Evolutionary conservation across 2,113 vertebrate genomes (phyloP), one percentile per base, ranked within the genome.

Genomic region (Antennarius striatus): DNA sequence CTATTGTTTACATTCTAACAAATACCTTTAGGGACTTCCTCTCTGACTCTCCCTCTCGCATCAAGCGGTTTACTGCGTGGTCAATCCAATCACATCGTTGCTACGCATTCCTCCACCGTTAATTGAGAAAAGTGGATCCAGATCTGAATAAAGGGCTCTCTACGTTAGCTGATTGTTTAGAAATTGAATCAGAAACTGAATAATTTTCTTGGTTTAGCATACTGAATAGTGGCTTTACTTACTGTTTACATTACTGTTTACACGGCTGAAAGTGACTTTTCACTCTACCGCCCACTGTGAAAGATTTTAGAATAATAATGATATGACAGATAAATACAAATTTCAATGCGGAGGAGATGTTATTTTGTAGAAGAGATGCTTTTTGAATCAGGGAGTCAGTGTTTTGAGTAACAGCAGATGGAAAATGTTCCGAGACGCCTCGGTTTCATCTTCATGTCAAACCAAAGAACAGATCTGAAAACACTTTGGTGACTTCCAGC

Each of bases 111-210:
- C 43, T 51, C 51, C 73, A 56, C 71, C 56, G 75, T 72, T 65
- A 56, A 67, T 56, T 77, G 61, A 79, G 58, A 53, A 77, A 84
- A 86, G 83, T 75, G 81, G 60, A 73, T 83, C 84, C 84, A 82
- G 83, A 83, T 73, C 58, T 53, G 57, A 63, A 63, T 52, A 40
- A 22, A 13, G 68, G 29, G 52, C 55, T 10, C 49, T 55, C 29
- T 17, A 30, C 46, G 64, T 43, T 43, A 11, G 42, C 42, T 43
- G 6, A 11, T 43, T 43, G 42, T 43, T 43, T 36, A 36, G 7
- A 36, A 36, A 36, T 36, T 36, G 32, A 36, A 36, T 36, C 7
- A 36, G 32, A 36, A 36, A 36, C 7, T 36, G 32, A 36, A 36
- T 36, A 36, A 36, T 36, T 36, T 36, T 5, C 32, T 36, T 36